Base-by-base conservation (phyloP, 2,888 invertebrate genomes). In the Candidula unifasciata region DNA sequence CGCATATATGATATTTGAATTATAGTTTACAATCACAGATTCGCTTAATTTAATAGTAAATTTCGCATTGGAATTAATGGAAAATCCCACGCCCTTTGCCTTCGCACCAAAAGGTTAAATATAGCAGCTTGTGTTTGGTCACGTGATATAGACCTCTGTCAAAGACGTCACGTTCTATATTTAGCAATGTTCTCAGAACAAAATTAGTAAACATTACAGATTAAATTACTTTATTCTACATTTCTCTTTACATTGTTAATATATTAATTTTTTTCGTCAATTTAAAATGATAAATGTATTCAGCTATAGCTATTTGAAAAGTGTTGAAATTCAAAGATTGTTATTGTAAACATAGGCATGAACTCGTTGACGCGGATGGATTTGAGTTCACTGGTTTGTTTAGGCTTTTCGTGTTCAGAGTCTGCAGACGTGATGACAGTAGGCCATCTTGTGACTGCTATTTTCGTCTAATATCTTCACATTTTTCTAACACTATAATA, bases 331-430 rank as follows among this genome's bases (percentile, higher is more conserved):
- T 30, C 54, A 3, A 33, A 54, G 30, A 27, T 27, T 33, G 3
- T 13, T 35, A 35, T 35, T 37, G 60, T 27, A 54, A 24, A 10
- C 33, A 44, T 64, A 30, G 35, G n/a, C n/a, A 57, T 24, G 71
- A 35, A 69, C 44, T 68, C 52, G 30, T 57, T 80, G 3, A 8
- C n/a, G 80, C 80, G 80, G 33, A 80, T 10, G 57, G 37, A 79
- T 79, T 66, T 79, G 71, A 21, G n/a, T 44, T 27, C 57, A 60
- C 8, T n/a, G 82, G 74, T 82, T 82, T 82, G 82, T 82, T 82
- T 82, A 57, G 82, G 73, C 74, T 37, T 44, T 66, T 68, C 13
- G 2, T 21, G 27, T 60, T 0, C 0, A 3, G n/a, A 37, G 18
- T 24, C 54, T 33, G 30, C 16, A 77, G 79, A 35, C 44, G 44